Conservation (phyloP, 2,888 invertebrate species). For the Pachydiplax longipennis region DNA sequence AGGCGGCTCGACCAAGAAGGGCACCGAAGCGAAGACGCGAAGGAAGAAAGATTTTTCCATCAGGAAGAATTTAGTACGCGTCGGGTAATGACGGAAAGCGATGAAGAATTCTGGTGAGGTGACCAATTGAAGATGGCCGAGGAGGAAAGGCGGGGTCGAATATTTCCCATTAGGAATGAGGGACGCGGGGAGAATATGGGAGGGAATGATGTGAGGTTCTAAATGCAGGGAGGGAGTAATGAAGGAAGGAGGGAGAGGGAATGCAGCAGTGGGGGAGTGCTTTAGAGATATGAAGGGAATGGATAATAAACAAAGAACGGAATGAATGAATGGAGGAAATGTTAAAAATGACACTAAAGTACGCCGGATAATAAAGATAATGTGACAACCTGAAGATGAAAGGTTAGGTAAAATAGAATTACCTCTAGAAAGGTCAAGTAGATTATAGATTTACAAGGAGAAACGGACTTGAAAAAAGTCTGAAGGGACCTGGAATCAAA, state of each 20-base stretch:
- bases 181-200: not conserved
- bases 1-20: not conserved
- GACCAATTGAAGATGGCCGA: not conserved
- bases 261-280: not conserved
- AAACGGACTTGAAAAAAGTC: too few relatives aligned
- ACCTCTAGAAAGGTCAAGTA: too few relatives aligned
- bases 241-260: not conserved
- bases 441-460: too few relatives aligned
- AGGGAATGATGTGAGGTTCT: not conserved
- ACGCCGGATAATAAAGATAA: too few relatives aligned
- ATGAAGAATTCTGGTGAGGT: not conserved
- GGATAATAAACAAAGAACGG: not conserved
- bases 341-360: not conserved
- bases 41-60: not conserved
- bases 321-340: not conserved
- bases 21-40: not conserved
- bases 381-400: too few relatives aligned
- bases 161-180: not conserved
- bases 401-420: too few relatives aligned
- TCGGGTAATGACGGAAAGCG: not conserved
- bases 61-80: not conserved
- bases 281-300: not conserved
- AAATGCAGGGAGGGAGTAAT: conserved; percentile 34
- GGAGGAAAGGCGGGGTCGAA: not conserved
- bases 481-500: too few relatives aligned